Conservation (phyloP, 2,888 invertebrate species). For the Callinectes sapidus region DNA sequence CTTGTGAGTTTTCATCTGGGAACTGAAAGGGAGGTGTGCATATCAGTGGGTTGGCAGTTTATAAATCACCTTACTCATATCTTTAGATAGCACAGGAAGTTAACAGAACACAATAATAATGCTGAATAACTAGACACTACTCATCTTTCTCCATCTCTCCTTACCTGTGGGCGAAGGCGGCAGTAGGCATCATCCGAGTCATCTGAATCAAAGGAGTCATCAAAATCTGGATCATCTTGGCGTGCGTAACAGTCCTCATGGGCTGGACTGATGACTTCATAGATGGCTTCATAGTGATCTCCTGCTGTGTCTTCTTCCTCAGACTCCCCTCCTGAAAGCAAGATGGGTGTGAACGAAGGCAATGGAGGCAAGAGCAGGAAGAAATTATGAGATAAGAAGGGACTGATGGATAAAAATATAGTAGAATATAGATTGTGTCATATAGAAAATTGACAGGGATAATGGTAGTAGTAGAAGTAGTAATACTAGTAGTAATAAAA, state of each 20-base stretch:
- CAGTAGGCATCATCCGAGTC: constrained; percentile 71
- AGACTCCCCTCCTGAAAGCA: constrained; percentile 59
- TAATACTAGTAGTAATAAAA: not conserved
- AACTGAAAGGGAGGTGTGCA: constrained; percentile 35
- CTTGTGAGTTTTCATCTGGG: constrained; percentile 55
- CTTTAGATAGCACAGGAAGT: not conserved
- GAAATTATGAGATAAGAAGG: not conserved
- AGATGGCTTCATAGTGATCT: constrained; percentile 72
- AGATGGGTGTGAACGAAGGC: not conserved
- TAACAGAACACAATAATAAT: too few relatives aligned
- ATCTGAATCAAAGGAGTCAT: constrained; percentile 72
- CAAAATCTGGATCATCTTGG: constrained; percentile 56
- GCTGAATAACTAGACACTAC: not conserved
- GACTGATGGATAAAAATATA: not conserved
- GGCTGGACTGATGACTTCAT: constrained; percentile 70
- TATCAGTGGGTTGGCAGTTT: too few relatives aligned
- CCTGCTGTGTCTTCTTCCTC: constrained; percentile 65
- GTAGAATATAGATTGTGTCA: not conserved
- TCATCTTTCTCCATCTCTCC: not conserved
- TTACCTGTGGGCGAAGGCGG: constrained; percentile 70
- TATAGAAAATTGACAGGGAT: not conserved
- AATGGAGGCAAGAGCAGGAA: not conserved
- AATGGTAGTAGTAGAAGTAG: not conserved
- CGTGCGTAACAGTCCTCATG: constrained; percentile 52
- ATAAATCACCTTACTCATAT: not conserved